These are phyloP conservation scores for human (Homo sapiens) DNA, from an alignment of 2,113 vertebrate species.

Conservation along the genomic window GRCh38 chr2:198806001-198806500, in stretches of 20 bases:
- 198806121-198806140: neutral
- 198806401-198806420: neutral
- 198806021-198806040: neutral
- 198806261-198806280: neutral
- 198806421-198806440: neutral
- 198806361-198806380: neutral
- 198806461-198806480: neutral
- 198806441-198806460: neutral
- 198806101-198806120: neutral
- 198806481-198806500: neutral
- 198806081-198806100: neutral
- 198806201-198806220: neutral
- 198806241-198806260: neutral
- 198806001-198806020: neutral
- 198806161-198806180: neutral
- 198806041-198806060: neutral
- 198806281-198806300: neutral
- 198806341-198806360: neutral
- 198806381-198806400: neutral
- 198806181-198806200: neutral
- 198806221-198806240: too few species aligned
- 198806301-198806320: neutral
- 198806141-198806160: neutral
- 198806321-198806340: neutral
- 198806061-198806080: neutral